These are phyloP conservation scores for Protobothrops flavoviridis DNA, from an alignment of 2,113 vertebrate species.

Conservation along the genomic window DNA sequence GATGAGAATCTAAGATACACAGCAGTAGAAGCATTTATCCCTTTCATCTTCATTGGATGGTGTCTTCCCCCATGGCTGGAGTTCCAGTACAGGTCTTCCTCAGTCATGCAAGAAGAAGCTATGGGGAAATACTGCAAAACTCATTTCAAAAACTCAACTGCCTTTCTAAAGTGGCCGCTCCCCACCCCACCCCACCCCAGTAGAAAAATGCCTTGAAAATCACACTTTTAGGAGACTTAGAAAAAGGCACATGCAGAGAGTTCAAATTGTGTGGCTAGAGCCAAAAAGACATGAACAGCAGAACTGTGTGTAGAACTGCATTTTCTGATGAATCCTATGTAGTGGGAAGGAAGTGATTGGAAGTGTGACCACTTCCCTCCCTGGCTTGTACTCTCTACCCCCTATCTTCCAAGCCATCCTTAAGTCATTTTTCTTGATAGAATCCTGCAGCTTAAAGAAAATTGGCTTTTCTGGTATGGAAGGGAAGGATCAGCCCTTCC, in stretches of 20 bases:
- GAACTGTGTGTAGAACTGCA: not conserved
- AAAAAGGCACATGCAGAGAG: not conserved
- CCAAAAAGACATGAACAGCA: not conserved
- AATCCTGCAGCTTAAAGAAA: not conserved
- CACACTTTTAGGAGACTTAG: not conserved
- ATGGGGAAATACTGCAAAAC: not conserved
- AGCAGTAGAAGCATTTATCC: conserved; percentile 2
- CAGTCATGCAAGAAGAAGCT: not conserved
- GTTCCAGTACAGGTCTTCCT: not conserved
- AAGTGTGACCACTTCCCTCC: not conserved
- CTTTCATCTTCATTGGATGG: not conserved
- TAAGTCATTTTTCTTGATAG: not conserved
- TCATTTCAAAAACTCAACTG: not conserved
- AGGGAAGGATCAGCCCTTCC: not conserved
- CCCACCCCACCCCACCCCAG: not conserved
- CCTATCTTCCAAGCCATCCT: not conserved
- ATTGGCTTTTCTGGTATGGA: not conserved
- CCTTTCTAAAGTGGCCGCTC: not conserved
- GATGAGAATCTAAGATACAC: not conserved
- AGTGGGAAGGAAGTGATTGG: not conserved
- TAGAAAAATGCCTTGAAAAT: not conserved
- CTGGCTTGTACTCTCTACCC: not conserved
- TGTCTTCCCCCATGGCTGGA: conserved; percentile 4
- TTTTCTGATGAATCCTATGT: not conserved
- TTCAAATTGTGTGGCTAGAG: not conserved